These are phyloP conservation scores for Rotaria macrura DNA, from an alignment of 2,888 invertebrate species.

Conservation along the genomic window DNA sequence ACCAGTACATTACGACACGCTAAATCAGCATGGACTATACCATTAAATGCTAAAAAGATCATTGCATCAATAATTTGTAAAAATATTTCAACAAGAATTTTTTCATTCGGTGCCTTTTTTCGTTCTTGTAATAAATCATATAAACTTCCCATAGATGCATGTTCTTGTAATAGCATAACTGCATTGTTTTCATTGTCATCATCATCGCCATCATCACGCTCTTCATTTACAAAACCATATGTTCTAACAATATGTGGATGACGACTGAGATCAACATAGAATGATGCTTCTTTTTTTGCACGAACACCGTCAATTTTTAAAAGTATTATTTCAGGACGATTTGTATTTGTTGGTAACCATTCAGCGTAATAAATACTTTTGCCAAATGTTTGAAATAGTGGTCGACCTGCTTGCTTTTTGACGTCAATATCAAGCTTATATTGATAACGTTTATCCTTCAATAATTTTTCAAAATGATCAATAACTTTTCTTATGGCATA, in stretches of 20 bases:
- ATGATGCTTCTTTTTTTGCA: not conserved
- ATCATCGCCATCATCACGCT: too few relatives aligned
- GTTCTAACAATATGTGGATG: not conserved
- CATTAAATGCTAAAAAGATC: not conserved
- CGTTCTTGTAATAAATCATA: not conserved
- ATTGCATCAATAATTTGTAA: not conserved
- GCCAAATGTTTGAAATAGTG: not conserved
- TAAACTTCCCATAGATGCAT: not conserved
- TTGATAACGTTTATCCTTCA: not conserved
- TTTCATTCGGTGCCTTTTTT: not conserved
- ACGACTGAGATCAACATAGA: not conserved
- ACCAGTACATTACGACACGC: not conserved
- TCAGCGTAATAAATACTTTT: not conserved
- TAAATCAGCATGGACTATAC: not conserved
- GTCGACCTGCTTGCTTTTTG: not conserved
- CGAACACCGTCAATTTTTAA: not conserved
- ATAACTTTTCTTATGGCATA: not conserved
- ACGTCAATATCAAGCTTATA: not conserved
- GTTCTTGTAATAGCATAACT: not conserved
- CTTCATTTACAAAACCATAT: not conserved
- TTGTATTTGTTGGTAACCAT: not conserved
- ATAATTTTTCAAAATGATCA: not conserved
- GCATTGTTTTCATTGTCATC: not conserved
- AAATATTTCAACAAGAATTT: not conserved
- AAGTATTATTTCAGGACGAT: not conserved